These are phyloP conservation scores for Diuraphis noxia DNA, from an alignment of 1,140 invertebrate genomes.

Conservation along the genomic window DNA sequence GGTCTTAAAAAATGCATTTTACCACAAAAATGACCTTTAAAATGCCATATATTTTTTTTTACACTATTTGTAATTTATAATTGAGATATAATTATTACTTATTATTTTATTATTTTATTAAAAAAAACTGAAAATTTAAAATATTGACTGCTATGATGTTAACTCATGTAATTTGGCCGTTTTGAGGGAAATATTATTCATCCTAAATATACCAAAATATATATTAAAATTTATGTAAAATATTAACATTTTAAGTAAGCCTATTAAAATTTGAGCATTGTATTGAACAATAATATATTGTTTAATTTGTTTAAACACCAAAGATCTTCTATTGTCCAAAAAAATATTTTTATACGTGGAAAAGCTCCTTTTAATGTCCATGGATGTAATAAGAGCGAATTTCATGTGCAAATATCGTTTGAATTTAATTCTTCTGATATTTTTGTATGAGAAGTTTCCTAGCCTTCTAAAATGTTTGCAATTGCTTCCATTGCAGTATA, in stretches of 20 bases:
- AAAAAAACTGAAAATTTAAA: not conserved
- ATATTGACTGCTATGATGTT: not conserved
- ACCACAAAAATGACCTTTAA: too few species aligned
- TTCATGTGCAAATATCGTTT: not conserved
- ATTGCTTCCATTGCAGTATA: not conserved
- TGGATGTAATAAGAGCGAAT: not conserved
- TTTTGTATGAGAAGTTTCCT: not conserved
- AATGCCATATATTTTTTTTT: not conserved
- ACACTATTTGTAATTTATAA: not conserved
- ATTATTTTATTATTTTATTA: not conserved
- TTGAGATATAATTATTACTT: not conserved
- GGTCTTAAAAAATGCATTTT: too few species aligned
- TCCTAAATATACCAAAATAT: not conserved
- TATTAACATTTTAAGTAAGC: not conserved
- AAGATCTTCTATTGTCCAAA: not conserved
- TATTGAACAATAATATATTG: not conserved
- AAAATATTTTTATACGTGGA: too few species aligned
- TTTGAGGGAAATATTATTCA: not conserved
- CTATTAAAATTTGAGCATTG: not conserved
- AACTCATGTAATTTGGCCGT: not conserved
- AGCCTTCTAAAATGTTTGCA: not conserved
- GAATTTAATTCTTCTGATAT: not conserved
- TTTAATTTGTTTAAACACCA: not conserved
- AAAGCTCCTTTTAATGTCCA: too few species aligned
- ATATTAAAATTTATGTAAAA: not conserved